These are phyloP conservation scores for Ochlodes sylvanus DNA, from an alignment of 2,888 invertebrate genomes.

Conservation along the genomic window DNA sequence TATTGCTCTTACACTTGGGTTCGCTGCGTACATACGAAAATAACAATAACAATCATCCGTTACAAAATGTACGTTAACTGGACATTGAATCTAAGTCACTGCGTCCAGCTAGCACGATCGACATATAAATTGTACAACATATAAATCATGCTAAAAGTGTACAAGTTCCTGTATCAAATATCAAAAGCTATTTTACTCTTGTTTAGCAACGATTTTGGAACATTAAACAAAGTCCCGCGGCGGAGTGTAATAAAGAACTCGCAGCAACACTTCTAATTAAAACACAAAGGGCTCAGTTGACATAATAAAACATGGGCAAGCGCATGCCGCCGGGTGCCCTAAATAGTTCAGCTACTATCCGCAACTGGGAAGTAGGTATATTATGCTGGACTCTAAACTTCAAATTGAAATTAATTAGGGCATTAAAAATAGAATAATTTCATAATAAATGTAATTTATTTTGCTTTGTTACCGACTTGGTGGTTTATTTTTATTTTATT, in stretches of 20 bases:
- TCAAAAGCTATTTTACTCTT: conserved; percentile 23
- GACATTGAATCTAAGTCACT: background rate
- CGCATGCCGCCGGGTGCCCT: conserved; percentile 60
- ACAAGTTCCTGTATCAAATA: conserved; percentile 28
- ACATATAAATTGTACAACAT: no score
- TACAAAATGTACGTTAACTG: background rate
- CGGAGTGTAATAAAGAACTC: conserved; percentile 53
- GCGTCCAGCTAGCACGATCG: background rate
- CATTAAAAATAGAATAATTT: background rate
- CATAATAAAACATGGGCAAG: conserved; percentile 65
- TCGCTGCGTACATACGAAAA: no score
- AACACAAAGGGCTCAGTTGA: conserved; percentile 71
- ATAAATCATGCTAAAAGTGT: conserved; percentile 26
- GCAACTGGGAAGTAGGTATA: conserved; percentile 57
- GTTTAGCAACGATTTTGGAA: conserved; percentile 15
- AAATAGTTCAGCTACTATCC: conserved; percentile 66
- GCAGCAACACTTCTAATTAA: conserved; percentile 64
- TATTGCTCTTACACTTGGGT: no score
- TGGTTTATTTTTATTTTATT: no score
- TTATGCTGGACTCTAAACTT: conserved; percentile 35
- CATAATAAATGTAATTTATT: no score
- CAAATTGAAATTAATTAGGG: conserved; percentile 14
- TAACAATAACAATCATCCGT: no score
- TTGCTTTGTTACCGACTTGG: no score
- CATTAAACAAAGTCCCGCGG: conserved; percentile 17